Base-by-base conservation (phyloP, 2,797 vertebrate species). In the Malacoctenus gilli region DNA sequence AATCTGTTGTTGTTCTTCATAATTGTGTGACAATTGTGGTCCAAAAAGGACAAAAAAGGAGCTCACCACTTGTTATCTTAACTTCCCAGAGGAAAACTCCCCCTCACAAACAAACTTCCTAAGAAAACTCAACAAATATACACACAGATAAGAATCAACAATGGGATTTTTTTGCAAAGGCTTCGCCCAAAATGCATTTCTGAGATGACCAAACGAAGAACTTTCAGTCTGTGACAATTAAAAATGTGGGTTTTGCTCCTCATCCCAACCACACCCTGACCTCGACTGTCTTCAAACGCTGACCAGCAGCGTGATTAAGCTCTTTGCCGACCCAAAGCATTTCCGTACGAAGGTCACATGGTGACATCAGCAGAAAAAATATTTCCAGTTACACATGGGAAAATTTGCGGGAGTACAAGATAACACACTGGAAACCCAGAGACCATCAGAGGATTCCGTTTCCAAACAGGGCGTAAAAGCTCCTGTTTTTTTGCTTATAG, bases 251-350 rank as follows among this genome's bases (percentile, higher is more conserved):
- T n/a, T n/a, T 36, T 54, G 23, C 43, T 39, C 13, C 30, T 18
- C 25, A 28, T 5, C 25, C 5, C 25, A 5, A 28, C 25, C 25
- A 28, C 25, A 28, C 34, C 30, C 44, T 44, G 62, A 50, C 59
- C 55, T 64, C 52, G 43, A 47, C 38, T 7, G 21, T 43, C 43
- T 58, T 41, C 30, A 61, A 54, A 58, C 1, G 19, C 58, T 59
- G 43, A 59, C 25, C n/a, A 43, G 28, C 38, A 5, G 23, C 7
- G 31, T 10, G 46, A 66, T 41, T 19, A 46, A 63, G 43, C 9
- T 4, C 6, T 12, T 16, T n/a, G n/a, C 41, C 19, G 12, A 14
- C 13, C 16, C 5, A 3, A 50, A 28, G 52, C 2, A 5, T 59
- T 58, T 49, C 32, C 34, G 22, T 34, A 54, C 38, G 36, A 22